Evolutionary conservation across 2,113 vertebrate genomes (phyloP), one percentile per base, ranked within the genome.

Genomic region (Amphiprion percula): DNA sequence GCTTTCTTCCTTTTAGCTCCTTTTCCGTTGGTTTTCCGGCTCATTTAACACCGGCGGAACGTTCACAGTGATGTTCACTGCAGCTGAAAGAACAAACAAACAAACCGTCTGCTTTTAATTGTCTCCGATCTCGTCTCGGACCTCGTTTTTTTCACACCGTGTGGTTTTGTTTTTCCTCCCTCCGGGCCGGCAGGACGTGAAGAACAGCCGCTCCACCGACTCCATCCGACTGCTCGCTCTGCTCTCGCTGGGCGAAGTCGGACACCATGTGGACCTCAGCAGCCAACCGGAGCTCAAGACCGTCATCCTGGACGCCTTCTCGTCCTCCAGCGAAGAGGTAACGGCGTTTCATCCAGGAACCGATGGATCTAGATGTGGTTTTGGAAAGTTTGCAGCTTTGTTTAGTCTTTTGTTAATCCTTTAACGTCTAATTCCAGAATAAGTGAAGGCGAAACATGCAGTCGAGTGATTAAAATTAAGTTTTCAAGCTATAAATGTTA

Each of bases 121-220:
- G 33, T 37, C 33, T 49, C 7, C 3, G 5, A 17, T 17, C 47
- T 16, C 10, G 7, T 49, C 17, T 16, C 47, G 17, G 47, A 49
- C 4, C 11, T 49, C 16, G 5, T 15, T 15, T 49, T 49, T 26
- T 26, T 52, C 33, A 37, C 33, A 37, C 7, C 1, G 6, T 37
- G 33, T 10, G 10, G 0, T 44, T 37, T 26, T 61, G 6, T 53
- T 2, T 49, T 23, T 10, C 0, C 21, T n/a, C 2, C 0, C 65
- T 7, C 1, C 33, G 33, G 33, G 33, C 33, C 21, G 28, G 16
- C 56, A 93, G 92, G 98, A 99, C 2, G 98, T 99, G 90, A 99
- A 99, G 95, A 99, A 99, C 94, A 98, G 97, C 0, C 95, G 98
- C 83, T 99, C 98, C 80, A 99, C 98, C 7, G 98, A 99, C 95